Percentiles rank a stretch among this genome's conserved stretches.
These are phyloP conservation scores for Hycleus phaleratus DNA, from an alignment of 1,140 invertebrate genomes.

Conservation along the genomic window DNA sequence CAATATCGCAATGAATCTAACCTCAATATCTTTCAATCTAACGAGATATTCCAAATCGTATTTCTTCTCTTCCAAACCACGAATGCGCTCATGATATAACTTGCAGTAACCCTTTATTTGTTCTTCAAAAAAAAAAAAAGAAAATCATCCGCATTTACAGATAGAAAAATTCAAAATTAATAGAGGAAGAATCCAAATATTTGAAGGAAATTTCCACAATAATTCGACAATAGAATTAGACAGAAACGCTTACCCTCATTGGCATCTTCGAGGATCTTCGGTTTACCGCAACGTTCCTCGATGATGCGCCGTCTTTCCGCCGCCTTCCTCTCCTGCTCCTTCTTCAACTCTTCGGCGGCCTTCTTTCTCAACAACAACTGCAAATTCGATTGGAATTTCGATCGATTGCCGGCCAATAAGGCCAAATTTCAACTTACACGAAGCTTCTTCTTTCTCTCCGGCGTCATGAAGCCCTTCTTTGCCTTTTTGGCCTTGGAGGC, in stretches of 20 bases:
- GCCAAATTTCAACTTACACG: constrained; percentile 57
- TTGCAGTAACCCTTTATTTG: constrained; percentile 63
- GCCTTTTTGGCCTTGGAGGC: constrained; percentile 91
- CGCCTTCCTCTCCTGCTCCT: constrained; percentile 97
- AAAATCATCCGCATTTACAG: not conserved
- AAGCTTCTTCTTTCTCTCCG: constrained; percentile 96
- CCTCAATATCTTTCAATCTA: constrained; percentile 96
- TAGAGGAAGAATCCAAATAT: not conserved
- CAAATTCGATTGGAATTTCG: not conserved
- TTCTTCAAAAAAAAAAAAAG: constrained; percentile 42
- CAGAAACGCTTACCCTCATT: constrained; percentile 74
- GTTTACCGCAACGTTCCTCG: constrained; percentile 86
- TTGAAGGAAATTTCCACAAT: not conserved
- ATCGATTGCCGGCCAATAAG: not conserved
- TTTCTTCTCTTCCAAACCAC: constrained; percentile 85
- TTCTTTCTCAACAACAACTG: constrained; percentile 97
- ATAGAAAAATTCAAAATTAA: constrained; percentile 11
- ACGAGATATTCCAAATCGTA: constrained; percentile 98
- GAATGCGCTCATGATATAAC: constrained; percentile 83
- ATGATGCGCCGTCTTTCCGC: constrained; percentile 96
- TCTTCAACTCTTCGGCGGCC: constrained; percentile 98
- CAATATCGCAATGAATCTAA: constrained; percentile 37
- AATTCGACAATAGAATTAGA: not conserved
- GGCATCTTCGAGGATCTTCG: constrained; percentile 82
- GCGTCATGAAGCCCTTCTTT: constrained; percentile 98